These are phyloP conservation scores for Seira ritae DNA, from an alignment of 2,888 invertebrate species.

Conservation along the genomic window DNA sequence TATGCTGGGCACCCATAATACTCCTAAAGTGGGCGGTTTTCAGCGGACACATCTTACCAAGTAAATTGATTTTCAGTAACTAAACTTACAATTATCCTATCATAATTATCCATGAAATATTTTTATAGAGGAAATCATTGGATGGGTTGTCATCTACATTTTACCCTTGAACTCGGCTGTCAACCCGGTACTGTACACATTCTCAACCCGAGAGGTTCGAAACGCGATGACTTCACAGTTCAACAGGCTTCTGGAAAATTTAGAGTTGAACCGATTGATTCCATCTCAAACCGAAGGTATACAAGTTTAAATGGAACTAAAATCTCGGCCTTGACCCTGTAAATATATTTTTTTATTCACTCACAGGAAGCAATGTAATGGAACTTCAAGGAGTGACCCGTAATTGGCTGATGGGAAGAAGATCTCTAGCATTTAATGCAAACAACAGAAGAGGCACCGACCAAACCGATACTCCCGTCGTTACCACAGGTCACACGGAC, in stretches of 20 bases:
- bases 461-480: no score
- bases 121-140: conserved; percentile 80
- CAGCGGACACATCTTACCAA: conserved; percentile 78
- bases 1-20: conserved; percentile 85
- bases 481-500: neutral
- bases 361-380: no score
- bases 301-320: no score
- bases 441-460: no score
- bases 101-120: neutral
- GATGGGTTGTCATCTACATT: conserved; percentile 83
- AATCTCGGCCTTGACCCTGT: no score
- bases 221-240: neutral
- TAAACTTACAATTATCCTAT: no score
- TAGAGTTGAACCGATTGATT: neutral
- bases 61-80: conserved; percentile 75
- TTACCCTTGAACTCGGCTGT: conserved; percentile 82
- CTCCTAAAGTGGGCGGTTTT: conserved; percentile 81
- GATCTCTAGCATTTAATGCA: no score
- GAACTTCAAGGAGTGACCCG: no score
- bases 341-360: no score
- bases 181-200: conserved; percentile 83
- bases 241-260: neutral
- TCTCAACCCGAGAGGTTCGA: conserved; percentile 77
- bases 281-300: neutral
- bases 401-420: no score